phyloP scores from a whole-genome alignment of 2,797 vertebrate species.

The Gymnothorax javanicus region DNA sequence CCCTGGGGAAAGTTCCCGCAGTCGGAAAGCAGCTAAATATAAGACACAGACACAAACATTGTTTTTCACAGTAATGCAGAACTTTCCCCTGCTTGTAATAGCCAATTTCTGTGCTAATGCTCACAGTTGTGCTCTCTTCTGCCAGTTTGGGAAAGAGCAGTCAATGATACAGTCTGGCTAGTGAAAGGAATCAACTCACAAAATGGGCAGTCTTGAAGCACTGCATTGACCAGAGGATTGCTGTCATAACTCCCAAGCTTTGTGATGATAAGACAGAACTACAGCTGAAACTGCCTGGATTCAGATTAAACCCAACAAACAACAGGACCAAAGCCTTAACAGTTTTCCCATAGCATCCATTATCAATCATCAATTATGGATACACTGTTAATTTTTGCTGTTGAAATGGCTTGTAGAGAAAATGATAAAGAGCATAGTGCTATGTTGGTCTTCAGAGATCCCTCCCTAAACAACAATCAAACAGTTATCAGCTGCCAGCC shows the following conservation, averaged over 20 bases:
- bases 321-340: neutral
- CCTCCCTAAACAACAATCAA: neutral
- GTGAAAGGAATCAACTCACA: neutral
- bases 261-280: neutral
- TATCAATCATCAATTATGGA: no score
- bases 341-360: neutral
- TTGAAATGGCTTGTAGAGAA: no score
- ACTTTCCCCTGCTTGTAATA: no score
- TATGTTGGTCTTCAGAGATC: neutral
- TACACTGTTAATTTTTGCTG: no score
- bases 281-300: neutral
- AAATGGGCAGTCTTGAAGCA: neutral
- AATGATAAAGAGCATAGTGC: no score
- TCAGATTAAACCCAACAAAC: neutral
- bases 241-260: neutral
- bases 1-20: no score
- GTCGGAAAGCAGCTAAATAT: no score
- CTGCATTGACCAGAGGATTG: neutral
- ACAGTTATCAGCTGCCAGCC: neutral
- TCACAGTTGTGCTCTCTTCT: neutral
- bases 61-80: no score
- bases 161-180: neutral
- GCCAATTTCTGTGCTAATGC: neutral
- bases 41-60: no score
- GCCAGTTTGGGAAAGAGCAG: neutral